Base-by-base conservation (phyloP, 2,888 invertebrate species). In the Cyclophora punctaria region DNA sequence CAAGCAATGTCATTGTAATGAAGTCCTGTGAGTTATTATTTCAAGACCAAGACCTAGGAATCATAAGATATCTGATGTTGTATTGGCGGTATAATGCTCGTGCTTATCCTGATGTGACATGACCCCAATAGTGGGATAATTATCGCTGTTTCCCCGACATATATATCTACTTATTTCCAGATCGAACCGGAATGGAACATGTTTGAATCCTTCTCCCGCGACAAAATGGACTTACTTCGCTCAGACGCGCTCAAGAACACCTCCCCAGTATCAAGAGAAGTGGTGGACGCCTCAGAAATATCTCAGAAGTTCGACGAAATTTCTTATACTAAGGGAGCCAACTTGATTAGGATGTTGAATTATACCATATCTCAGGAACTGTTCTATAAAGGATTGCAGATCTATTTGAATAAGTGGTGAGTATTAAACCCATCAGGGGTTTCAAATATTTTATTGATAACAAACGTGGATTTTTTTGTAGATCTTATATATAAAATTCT, bases 261-360 rank as follows among this genome's bases (percentile, higher is more conserved):
- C 0, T 89, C 90, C 0, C 90, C 91, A 0, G 89, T 92, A 2
- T 90, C 91, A 0, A 69, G 83, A 0, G 64, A 80, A 7, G 89
- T 91, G 0, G 66, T 72, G 2, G 90, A 90, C 58, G 90, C 90
- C 0, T 76, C 83, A 0, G 90, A 91, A 63, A 92, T 92, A 62
- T 86, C 89, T 48, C 90, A 90, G 71, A 90, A 91, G 61, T 92
- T 91, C 66, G 91, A 92, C 66, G 85, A 84, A 51, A 89, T 90
- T 46, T 89, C 90, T 0, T 91, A 91, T 66, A 76, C 78, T 3
- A 91, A 91, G 65, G 90, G 90, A 44, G 91, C 91, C 4, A 90
- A 89, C 53, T 71, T 92, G 4, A 83, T 92, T 42, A 67, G 91
- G 40, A 92, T 92, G 92, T 72, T 92, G 49, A 91, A 91, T 66